A percentile compares a stretch with the other conserved stretches of the same genome.
These are phyloP conservation scores for Periophthalmus magnuspinnatus DNA, from an alignment of 2,797 vertebrate species.

Conservation along the genomic window DNA sequence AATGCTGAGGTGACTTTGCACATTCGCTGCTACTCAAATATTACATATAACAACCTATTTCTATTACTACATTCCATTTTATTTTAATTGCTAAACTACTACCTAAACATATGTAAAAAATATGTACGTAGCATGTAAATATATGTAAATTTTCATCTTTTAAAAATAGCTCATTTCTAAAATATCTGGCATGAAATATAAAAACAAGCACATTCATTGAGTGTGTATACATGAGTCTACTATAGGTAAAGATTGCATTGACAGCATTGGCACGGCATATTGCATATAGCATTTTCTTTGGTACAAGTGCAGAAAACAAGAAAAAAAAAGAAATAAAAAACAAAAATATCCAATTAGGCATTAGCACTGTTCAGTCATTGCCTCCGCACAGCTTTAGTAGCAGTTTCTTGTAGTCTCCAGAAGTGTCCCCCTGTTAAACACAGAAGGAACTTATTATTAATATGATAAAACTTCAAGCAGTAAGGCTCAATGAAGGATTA, in stretches of 20 bases:
- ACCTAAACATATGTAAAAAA: conserved; percentile 1
- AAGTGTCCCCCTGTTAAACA: conserved; percentile 90
- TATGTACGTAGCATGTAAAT: neutral
- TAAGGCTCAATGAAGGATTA: neutral
- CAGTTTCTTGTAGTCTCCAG: conserved; percentile 96
- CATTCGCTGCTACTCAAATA: conserved; percentile 34
- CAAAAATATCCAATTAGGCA: neutral
- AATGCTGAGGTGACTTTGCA: conserved; percentile 40
- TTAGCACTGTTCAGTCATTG: conserved; percentile 82
- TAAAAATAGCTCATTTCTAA: neutral
- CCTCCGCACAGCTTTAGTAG: conserved; percentile 94
- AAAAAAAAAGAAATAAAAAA: conserved; percentile 18
- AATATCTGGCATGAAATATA: conserved; percentile 36
- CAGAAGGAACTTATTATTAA: conserved; percentile 1
- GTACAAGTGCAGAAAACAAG: conserved; percentile 28
- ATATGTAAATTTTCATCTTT: neutral
- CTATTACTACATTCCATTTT: neutral
- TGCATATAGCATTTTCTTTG: conserved; percentile 19
- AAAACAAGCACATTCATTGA: conserved; percentile 25
- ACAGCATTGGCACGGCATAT: conserved; percentile 51
- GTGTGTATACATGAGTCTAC: conserved; percentile 16
- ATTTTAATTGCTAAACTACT: neutral
- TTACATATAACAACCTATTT: neutral
- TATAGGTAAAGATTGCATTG: conserved; percentile 47
- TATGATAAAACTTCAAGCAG: neutral